These are phyloP conservation scores for Oreochromis mossambicus DNA, from an alignment of 2,797 vertebrate genomes.

Conservation along the genomic window DNA sequence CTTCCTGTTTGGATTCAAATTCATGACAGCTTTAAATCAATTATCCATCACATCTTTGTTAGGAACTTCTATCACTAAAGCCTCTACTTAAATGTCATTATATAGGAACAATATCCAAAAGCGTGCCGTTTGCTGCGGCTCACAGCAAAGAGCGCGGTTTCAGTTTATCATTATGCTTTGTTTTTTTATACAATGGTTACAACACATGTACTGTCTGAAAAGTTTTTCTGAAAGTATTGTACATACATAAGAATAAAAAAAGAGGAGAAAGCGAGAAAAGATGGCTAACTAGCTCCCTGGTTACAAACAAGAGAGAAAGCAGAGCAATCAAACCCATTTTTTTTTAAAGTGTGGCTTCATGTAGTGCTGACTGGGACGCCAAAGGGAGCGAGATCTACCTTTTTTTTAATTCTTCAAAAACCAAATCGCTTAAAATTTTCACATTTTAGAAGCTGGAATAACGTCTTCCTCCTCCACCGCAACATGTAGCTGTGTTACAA, in stretches of 20 bases:
- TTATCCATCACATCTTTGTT: constrained; percentile 54
- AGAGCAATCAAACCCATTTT: constrained; percentile 7
- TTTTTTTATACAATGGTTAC: constrained; percentile 52
- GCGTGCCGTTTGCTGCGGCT: background rate
- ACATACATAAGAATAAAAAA: constrained; percentile 40
- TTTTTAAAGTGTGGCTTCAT: background rate
- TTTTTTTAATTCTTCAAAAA: background rate
- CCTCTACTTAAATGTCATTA: constrained; percentile 58
- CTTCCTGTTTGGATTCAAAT: constrained; percentile 25
- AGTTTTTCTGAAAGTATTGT: constrained; percentile 36
- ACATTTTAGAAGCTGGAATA: constrained; percentile 60
- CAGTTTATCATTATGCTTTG: background rate
- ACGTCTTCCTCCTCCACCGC: constrained; percentile 38
- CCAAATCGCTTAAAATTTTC: constrained; percentile 51
- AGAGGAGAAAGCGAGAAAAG: constrained; percentile 17
- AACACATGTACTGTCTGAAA: constrained; percentile 49
- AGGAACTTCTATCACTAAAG: constrained; percentile 60
- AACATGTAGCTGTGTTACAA: constrained; percentile 37
- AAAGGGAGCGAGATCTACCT: constrained; percentile 18
- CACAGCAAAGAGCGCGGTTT: background rate
- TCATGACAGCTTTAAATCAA: constrained; percentile 45
- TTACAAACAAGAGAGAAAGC: constrained; percentile 32
- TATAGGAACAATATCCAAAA: constrained; percentile 43
- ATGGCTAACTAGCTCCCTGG: constrained; percentile 45
- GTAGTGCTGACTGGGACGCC: background rate